phyloP scores from a whole-genome alignment of 2,888 invertebrate genomes.

The Emmelina monodactyla region DNA sequence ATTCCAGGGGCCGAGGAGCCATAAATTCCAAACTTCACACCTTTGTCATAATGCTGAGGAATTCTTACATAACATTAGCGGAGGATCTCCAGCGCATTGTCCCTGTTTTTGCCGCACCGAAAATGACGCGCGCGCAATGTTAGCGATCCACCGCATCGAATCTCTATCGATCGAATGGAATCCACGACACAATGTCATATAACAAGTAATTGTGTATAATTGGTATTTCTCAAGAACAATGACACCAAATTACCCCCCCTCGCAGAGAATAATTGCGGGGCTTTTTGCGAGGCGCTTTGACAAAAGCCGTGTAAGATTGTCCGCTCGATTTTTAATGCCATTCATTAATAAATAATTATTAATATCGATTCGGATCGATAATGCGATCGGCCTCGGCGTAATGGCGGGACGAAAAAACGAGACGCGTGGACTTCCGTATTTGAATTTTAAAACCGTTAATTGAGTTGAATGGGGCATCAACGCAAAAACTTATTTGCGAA shows the following conservation, averaged over 20 bases:
- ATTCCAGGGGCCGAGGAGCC: slow-evolving; percentile 2
- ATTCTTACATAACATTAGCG: slow-evolving; percentile 26
- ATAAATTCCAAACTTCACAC: slow-evolving; percentile 35
- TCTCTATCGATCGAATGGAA: slow-evolving; percentile 50
- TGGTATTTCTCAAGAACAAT: slow-evolving; percentile 64
- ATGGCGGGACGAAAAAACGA: too few species aligned
- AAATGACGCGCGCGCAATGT: slow-evolving; percentile 33
- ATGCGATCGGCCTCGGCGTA: too few species aligned
- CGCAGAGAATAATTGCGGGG: slow-evolving; percentile 54
- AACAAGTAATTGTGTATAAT: slow-evolving; percentile 64
- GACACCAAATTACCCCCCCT: slow-evolving; percentile 58
- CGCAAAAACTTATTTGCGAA: too few species aligned
- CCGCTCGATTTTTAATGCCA: slow-evolving; percentile 26
- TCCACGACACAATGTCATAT: slow-evolving; percentile 54
- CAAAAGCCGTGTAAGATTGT: slow-evolving; percentile 36
- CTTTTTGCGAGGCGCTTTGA: slow-evolving; percentile 49
- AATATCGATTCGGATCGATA: slow-evolving; percentile 12
- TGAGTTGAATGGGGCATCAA: too few species aligned
- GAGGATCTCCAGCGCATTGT: slow-evolving; percentile 43
- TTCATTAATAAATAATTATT: slow-evolving; percentile 7
- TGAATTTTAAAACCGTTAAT: too few species aligned
- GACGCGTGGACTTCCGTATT: too few species aligned
- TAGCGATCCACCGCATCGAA: slow-evolving; percentile 43
- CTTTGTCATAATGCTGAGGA: slow-evolving; percentile 24
- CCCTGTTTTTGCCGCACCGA: slow-evolving; percentile 35